A percentile compares a stretch with the other conserved stretches of the same genome.
phyloP scores from a whole-genome alignment of 2,797 vertebrate species.

The Rhynchonycteris naso region DNA sequence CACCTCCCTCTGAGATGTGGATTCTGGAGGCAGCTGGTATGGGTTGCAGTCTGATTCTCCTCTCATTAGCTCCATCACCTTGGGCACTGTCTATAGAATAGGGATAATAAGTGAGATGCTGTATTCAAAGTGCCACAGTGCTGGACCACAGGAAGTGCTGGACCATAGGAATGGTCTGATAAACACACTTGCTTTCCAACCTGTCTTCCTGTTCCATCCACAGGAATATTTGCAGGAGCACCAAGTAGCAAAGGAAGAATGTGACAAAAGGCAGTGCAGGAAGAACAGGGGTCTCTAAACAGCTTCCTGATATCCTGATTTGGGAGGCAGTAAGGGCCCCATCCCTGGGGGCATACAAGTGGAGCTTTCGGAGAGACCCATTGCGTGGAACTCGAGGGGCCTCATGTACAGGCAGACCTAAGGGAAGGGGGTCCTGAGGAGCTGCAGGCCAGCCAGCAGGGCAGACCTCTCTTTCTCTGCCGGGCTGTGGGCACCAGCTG shows the following conservation, averaged over 20 bases:
- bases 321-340: not conserved
- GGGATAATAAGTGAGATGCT: not conserved
- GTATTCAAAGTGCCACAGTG: not conserved
- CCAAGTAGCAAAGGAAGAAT: not conserved
- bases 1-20: not conserved
- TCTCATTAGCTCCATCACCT: not conserved
- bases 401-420: not conserved
- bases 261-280: not conserved
- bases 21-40: not conserved
- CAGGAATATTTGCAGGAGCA: not conserved
- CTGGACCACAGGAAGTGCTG: not conserved
- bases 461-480: not conserved
- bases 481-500: not conserved
- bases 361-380: not conserved
- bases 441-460: not conserved
- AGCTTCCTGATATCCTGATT: not conserved
- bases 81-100: not conserved
- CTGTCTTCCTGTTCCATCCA: not conserved
- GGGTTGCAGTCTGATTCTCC: not conserved
- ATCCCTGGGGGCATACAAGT: not conserved
- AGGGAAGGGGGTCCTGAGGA: not conserved
- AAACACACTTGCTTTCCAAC: not conserved
- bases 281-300: not conserved
- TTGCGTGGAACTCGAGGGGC: not conserved
- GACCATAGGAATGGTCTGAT: not conserved